phyloP scores from a whole-genome alignment of 2,888 invertebrate species.

The Geotrupes spiniger region DNA sequence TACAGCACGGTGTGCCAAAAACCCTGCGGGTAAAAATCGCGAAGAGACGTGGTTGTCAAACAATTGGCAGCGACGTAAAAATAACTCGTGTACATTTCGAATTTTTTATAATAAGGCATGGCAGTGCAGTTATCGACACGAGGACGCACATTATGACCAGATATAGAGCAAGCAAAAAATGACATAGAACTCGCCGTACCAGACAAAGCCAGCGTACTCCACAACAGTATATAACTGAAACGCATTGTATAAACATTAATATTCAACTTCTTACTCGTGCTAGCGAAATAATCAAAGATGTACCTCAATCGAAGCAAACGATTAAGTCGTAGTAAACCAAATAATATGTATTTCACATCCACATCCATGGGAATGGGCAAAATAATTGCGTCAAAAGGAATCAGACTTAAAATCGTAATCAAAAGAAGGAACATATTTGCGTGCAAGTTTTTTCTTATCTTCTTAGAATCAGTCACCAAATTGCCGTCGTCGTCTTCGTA shows the following conservation, averaged over 20 bases:
- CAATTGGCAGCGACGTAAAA: constrained; percentile 16
- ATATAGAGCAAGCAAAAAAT: constrained; percentile 6
- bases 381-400: constrained; percentile 18
- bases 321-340: constrained; percentile 19
- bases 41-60: constrained; percentile 17
- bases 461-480: constrained; percentile 20
- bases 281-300: constrained; percentile 16
- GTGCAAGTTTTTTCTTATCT: constrained; percentile 12
- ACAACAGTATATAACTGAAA: constrained; percentile 10
- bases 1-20: constrained; percentile 11
- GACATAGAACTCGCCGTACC: constrained; percentile 7
- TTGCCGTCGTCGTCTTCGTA: constrained; percentile 23
- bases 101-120: constrained; percentile 17
- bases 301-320: constrained; percentile 20
- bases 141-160: constrained; percentile 7
- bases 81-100: constrained; percentile 17
- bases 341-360: constrained; percentile 3
- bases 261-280: constrained; percentile 9
- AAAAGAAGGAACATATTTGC: constrained; percentile 14
- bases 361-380: constrained; percentile 5
- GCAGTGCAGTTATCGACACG: not conserved
- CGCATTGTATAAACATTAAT: constrained; percentile 12
- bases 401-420: constrained; percentile 11
- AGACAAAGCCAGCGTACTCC: constrained; percentile 11
- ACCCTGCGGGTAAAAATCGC: constrained; percentile 9